These are phyloP conservation scores for Romanomermis culicivorax DNA, from an alignment of 2,888 invertebrate genomes.

Conservation along the genomic window DNA sequence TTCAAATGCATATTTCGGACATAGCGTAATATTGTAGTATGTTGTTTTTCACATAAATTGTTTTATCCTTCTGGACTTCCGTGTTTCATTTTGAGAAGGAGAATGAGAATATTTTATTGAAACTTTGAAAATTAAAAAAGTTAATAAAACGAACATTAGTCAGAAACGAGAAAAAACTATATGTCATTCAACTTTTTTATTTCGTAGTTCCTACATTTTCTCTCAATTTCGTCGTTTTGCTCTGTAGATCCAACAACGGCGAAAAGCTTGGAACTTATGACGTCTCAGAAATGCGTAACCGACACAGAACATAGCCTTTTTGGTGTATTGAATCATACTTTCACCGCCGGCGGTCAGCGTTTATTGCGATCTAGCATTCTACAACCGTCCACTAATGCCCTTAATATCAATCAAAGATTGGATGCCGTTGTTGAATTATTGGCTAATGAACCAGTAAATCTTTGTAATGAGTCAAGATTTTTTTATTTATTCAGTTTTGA, in stretches of 20 bases:
- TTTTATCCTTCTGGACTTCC: too few relatives aligned
- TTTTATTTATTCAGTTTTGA: background rate
- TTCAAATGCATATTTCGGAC: too few relatives aligned
- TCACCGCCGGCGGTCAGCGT: conserved; percentile 51
- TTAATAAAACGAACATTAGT: too few relatives aligned
- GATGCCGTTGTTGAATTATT: conserved; percentile 55
- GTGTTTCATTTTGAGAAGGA: too few relatives aligned
- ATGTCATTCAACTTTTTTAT: too few relatives aligned
- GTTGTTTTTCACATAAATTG: too few relatives aligned
- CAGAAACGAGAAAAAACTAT: too few relatives aligned
- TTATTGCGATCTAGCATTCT: conserved; percentile 53
- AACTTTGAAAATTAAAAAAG: too few relatives aligned
- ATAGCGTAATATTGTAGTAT: too few relatives aligned
- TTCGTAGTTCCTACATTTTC: too few relatives aligned
- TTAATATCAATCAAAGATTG: conserved; percentile 46
- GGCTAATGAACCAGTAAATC: background rate
- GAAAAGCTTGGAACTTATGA: conserved; percentile 41
- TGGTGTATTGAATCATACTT: conserved; percentile 46
- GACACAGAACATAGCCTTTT: conserved; percentile 38
- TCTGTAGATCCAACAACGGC: conserved; percentile 59
- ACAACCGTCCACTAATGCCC: conserved; percentile 46
- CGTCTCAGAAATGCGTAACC: conserved; percentile 28
- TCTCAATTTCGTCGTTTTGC: too few relatives aligned
- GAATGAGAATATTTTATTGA: too few relatives aligned
- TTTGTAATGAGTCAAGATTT: background rate